These are phyloP conservation scores for Plodia interpunctella DNA, from an alignment of 1,140 invertebrate species.

Conservation along the genomic window DNA sequence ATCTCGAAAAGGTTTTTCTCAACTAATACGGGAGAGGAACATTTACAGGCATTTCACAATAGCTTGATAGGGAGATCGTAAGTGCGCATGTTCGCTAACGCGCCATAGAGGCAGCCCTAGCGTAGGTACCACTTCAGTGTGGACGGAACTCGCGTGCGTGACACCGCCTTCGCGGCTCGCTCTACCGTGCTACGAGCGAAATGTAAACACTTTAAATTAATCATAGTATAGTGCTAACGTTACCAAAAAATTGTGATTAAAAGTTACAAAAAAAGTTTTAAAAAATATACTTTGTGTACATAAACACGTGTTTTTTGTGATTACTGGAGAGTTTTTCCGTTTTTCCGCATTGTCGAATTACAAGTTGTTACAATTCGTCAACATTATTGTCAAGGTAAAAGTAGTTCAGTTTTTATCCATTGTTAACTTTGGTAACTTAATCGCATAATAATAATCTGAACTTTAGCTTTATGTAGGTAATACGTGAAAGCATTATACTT, in stretches of 20 bases:
- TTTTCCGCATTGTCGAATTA: constrained; percentile 12
- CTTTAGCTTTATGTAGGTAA: too few relatives aligned
- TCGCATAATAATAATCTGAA: background rate
- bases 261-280: constrained; percentile 21
- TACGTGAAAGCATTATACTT: too few relatives aligned
- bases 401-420: constrained; percentile 1
- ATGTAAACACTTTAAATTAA: constrained; percentile 34
- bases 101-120: constrained; percentile 35
- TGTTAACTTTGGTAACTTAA: background rate
- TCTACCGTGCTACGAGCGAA: constrained; percentile 19
- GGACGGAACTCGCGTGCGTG: constrained; percentile 33
- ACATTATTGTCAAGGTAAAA: constrained; percentile 12
- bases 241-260: constrained; percentile 13
- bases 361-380: constrained; percentile 1
- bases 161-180: constrained; percentile 17
- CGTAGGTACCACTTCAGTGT: constrained; percentile 48
- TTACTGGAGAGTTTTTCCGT: constrained; percentile 7
- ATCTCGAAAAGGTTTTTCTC: constrained; percentile 49
- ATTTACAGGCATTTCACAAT: constrained; percentile 60
- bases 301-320: background rate
- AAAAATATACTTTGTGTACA: constrained; percentile 8
- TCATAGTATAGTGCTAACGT: constrained; percentile 18
- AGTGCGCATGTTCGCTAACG: constrained; percentile 57
- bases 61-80: constrained; percentile 47
- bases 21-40: constrained; percentile 45